Conservation (phyloP, 2,113 vertebrate species). For the Phrynosoma platyrhinos region DNA sequence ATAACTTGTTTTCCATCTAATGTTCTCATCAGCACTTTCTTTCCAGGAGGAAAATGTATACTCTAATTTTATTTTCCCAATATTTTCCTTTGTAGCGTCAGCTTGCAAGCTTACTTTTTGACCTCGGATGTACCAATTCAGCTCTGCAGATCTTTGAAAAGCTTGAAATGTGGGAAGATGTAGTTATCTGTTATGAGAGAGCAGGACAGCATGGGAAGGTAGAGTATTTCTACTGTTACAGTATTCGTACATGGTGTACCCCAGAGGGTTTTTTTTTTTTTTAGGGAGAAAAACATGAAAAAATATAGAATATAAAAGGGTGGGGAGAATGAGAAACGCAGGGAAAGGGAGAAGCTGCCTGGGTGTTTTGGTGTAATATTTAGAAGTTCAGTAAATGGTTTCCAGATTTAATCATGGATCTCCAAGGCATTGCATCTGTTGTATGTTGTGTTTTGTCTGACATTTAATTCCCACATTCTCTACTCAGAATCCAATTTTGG, state of each 20-base stretch:
- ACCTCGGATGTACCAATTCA: constrained; percentile 91
- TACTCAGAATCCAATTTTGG: background rate
- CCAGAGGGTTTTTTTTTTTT: background rate
- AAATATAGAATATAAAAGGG: background rate
- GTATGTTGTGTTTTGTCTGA: background rate
- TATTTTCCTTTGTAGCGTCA: constrained; percentile 83
- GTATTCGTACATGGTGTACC: background rate
- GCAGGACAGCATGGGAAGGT: constrained; percentile 96
- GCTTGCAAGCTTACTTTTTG: constrained; percentile 88
- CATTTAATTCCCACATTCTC: background rate
- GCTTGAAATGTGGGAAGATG: constrained; percentile 96
- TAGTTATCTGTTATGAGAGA: constrained; percentile 92
- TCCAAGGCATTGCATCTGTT: background rate
- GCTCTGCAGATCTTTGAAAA: constrained; percentile 92
- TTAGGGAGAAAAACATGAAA: background rate
- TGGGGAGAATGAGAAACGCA: background rate
- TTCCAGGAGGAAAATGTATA: background rate
- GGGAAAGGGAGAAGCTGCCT: background rate
- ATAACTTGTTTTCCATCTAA: constrained; percentile 5
- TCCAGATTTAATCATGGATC: background rate
- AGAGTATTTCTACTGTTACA: constrained; percentile 34
- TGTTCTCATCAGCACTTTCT: background rate
- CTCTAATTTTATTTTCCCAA: constrained; percentile 5
- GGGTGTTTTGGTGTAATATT: background rate
- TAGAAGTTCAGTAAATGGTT: background rate